phyloP scores from a whole-genome alignment of 2,888 invertebrate species.

The Eupsilia transversa region DNA sequence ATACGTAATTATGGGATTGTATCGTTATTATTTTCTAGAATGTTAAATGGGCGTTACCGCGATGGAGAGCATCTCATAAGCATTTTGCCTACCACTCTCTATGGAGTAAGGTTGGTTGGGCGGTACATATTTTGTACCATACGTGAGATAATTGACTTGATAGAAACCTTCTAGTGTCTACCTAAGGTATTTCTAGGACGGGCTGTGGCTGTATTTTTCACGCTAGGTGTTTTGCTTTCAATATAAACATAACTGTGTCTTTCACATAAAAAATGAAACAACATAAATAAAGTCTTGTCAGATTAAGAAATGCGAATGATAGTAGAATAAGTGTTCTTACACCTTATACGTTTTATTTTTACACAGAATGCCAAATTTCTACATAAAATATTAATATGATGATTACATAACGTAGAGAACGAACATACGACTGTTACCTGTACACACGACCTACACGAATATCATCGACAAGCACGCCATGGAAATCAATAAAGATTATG shows the following conservation, averaged over 20 bases:
- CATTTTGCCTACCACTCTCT: constrained; percentile 84
- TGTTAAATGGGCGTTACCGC: constrained; percentile 89
- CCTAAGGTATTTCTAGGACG: constrained; percentile 65
- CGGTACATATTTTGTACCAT: constrained; percentile 68
- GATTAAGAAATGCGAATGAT: constrained; percentile 55
- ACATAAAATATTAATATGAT: constrained; percentile 61
- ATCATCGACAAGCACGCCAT: constrained; percentile 75
- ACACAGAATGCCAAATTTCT: constrained; percentile 64
- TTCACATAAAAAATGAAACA: constrained; percentile 37
- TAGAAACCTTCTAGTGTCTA: constrained; percentile 61
- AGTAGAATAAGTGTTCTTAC: constrained; percentile 54
- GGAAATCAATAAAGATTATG: constrained; percentile 73
- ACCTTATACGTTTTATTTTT: constrained; percentile 50
- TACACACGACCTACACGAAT: constrained; percentile 71
- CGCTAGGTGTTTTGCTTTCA: constrained; percentile 75
- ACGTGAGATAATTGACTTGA: constrained; percentile 62
- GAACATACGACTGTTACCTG: constrained; percentile 51
- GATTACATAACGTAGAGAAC: constrained; percentile 62
- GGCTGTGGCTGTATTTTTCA: constrained; percentile 77
- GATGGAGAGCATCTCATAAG: constrained; percentile 89
- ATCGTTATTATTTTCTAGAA: constrained; percentile 86
- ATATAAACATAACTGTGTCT: constrained; percentile 48
- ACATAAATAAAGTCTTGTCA: constrained; percentile 54
- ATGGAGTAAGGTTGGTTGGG: constrained; percentile 87
- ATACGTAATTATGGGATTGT: constrained; percentile 63